Percentiles rank a stretch among this genome's conserved stretches.
Conservation (phyloP, 2,113 vertebrate genomes). For the Mola mola region DNA sequence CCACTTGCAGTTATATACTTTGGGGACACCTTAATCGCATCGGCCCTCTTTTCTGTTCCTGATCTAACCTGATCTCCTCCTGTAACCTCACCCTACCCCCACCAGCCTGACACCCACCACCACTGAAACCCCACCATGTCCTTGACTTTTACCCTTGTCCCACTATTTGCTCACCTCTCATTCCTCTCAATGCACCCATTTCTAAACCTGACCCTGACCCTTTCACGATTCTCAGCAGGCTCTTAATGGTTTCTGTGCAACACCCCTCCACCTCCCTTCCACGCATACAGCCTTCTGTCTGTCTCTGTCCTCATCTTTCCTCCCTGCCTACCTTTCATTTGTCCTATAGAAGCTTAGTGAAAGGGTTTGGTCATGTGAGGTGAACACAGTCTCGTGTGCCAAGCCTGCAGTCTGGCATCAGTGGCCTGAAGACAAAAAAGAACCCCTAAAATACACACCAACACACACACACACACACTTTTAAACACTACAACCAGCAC, state of each 20-base stretch:
- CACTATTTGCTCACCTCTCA: not conserved
- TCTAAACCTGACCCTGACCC: constrained; percentile 13
- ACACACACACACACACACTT: constrained; percentile 16
- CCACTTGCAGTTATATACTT: constrained; percentile 61
- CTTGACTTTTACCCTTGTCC: constrained; percentile 25
- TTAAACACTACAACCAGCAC: constrained; percentile 13
- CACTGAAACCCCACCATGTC: constrained; percentile 36
- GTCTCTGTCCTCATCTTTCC: constrained; percentile 11
- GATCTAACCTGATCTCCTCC: constrained; percentile 39
- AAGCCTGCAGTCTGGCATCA: constrained; percentile 49
- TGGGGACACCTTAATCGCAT: constrained; percentile 58
- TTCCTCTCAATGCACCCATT: constrained; percentile 4
- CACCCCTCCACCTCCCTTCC: not conserved
- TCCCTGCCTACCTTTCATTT: constrained; percentile 35
- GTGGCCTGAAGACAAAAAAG: constrained; percentile 39
- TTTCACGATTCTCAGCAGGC: constrained; percentile 32
- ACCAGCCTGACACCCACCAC: not conserved
- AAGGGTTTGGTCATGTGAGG: constrained; percentile 56
- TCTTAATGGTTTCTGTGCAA: constrained; percentile 24
- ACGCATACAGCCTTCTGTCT: not conserved
- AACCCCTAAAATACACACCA: constrained; percentile 25
- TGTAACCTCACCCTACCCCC: constrained; percentile 24
- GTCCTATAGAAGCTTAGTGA: constrained; percentile 40
- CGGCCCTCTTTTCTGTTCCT: constrained; percentile 9
- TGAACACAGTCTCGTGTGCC: constrained; percentile 46